Base-by-base conservation (phyloP, 2,113 vertebrate genomes). In the Dicrurus megarhynchus region DNA sequence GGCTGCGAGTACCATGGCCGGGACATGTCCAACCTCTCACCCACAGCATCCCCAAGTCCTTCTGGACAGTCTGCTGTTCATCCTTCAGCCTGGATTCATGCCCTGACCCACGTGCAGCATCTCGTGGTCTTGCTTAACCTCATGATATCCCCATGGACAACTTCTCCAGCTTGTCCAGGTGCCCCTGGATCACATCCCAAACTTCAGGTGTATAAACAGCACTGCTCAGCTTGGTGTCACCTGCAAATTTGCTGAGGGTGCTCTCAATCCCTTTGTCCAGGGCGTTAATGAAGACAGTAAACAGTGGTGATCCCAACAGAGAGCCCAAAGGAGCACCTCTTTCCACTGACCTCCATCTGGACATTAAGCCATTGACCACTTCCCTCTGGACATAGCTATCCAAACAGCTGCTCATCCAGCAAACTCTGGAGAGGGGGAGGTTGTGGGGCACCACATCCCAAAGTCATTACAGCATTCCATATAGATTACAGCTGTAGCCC, bases 111-210 rank as follows among this genome's bases (percentile, higher is more conserved):
- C 2, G 7, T 33, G 13, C 2, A 52, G 7, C 13, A n/a, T 5
- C 20, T 8, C 39, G 13, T 13, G 23, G 4, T 41, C 13, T 19
- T 35, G 8, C 20, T 28, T 44, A 69, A 21, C 5, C 2, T 42
- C 9, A 28, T 41, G 26, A 32, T 9, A 22, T 76, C 5, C n/a
- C 30, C 32, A 26, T 9, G 13, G 15, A 4, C 3, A 21, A 57
- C 1, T 57, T 61, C 21, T 50, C 12, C 18, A 19, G 2, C 20
- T 50, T 44, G 11, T 50, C 19, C 23, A n/a, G 16, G 8, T 47
- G 10, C 1, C 10, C 27, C 37, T 33, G 49, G 7, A 57, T 46
- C 13, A 6, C 7, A 46, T 39, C 8, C 9, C 0, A 0, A 19
- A 1, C 1, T 30, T 68, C 47, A 35, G 4, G 2, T 14, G 2